Evolutionary conservation across 2,113 vertebrate species (phyloP), one percentile per base, ranked within the genome.

Genomic region (Eulacestoma nigropectus): DNA sequence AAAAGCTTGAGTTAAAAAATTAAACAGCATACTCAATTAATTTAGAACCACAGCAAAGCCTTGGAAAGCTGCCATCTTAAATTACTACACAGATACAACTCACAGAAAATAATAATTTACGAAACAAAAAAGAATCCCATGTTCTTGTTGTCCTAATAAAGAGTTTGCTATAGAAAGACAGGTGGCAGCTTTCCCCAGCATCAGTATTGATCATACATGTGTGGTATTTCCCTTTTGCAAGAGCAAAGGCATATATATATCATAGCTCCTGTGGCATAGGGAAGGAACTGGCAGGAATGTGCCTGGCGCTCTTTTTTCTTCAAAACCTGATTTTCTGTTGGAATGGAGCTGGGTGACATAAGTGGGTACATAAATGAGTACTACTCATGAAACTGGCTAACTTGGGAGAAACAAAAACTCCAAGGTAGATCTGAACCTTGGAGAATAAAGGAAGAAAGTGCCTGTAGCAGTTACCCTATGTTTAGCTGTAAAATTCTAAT

Each of bases 11-110:
- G 52, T 84, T 96, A 74, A 90, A 95, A 94, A 89, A 84, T 84
- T 92, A 95, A 95, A 89, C 86, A 81, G 60, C 52, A 55, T 78
- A 83, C 55, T 67, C 30, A 89, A 84, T 95, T 89, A 96, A 96
- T 95, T 70, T 75, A 96, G 89, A 95, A 90, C 76, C 83, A 75
- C 80, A 90, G 86, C 64, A 90, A 93, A 91, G 86, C 47, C 76
- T 81, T 96, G 85, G 88, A 83, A 79, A 92, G 55, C 79, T 92
- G 94, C 87, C 82, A 85, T 69, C 75, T 57, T 76, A 69, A 91
- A 87, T 85, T 87, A 90, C 44, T 82, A 79, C 37, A 69, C 37
- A 67, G 77, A 76, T 85, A 78, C 83, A 93, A 81, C 64, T 93
- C 67, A 42, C 59, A 62, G 67, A 69, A 93, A 90, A 91, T 57